Evolutionary conservation across 1,140 invertebrate genomes (phyloP).

Genomic region (Zaprionus capensis): DNA sequence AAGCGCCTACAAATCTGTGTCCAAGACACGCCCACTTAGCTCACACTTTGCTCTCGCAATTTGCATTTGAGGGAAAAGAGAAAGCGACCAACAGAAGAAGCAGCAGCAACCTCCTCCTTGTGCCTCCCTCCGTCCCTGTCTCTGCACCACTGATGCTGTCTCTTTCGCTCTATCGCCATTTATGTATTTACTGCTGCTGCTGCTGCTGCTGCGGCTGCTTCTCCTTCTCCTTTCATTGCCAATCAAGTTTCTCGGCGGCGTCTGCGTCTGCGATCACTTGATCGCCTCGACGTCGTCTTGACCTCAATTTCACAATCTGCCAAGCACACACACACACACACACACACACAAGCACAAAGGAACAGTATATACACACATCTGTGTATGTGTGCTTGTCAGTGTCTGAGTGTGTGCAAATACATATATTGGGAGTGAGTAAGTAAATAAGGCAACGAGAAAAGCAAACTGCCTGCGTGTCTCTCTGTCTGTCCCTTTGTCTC

Average conservation of each 20-base stretch:
- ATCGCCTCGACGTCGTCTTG: conserved; percentile 48
- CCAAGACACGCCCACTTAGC: conserved; percentile 19
- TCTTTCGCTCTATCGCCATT: too few relatives aligned
- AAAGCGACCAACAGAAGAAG: not conserved
- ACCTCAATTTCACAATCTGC: conserved; percentile 72
- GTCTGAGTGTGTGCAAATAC: not conserved
- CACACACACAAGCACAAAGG: conserved; percentile 9
- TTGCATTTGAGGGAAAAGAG: conserved; percentile 12
- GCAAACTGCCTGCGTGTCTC: conserved; percentile 1
- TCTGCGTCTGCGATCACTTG: conserved; percentile 36
- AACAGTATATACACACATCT: conserved; percentile 52
- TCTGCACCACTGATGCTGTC: not conserved
- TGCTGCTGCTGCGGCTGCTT: not conserved
- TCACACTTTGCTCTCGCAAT: not conserved
- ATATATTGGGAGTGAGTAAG: conserved; percentile 25
- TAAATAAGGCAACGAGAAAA: conserved; percentile 56
- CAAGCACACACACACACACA: conserved; percentile 10
- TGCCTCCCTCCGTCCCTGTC: not conserved
- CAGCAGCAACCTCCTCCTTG: not conserved
- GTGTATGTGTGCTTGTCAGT: not conserved
- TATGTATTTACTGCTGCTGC: not conserved
- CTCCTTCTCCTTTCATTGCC: not conserved
- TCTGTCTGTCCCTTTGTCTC: not conserved
- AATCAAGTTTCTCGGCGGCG: conserved; percentile 16
- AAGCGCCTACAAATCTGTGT: conserved; percentile 10